Base-by-base conservation (phyloP, 1,140 invertebrate species). In the Mamestra configurata region DNA sequence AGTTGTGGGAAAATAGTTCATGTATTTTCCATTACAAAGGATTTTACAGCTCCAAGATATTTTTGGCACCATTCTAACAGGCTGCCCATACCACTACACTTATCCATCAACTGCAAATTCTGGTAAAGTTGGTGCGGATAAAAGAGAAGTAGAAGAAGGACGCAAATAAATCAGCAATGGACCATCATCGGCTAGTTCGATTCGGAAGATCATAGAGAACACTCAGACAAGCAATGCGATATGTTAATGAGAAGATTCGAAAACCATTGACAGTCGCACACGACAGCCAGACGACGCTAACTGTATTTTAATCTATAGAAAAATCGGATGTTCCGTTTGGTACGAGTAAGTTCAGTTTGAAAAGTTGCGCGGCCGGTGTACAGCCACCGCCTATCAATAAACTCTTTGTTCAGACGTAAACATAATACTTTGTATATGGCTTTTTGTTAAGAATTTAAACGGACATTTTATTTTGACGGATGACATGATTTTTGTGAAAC, bases 301-400 rank as follows among this genome's bases (percentile, higher is more conserved):
- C 71, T 57, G 71, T 73, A 73, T 53, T 40, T 73, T 57, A 73
- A 73, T 73, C 71, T 73, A 40, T 73, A 73, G 71, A 73, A 73
- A 71, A 73, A 73, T 73, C 71, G 71, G 27, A 37, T 73, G 71
- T 73, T 55, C 53, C 49, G 35, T 73, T 72, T 35, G 15, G 2
- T 31, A 53, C 15, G 13, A 20, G 43, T 49, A 53, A 51, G 64
- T 53, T 72, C n/a, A 11, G 53, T 73, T 68, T 73, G 71, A 73
- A 73, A 73, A 73, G 49, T 73, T 55, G 71, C 51, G 18, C 18
- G 71, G 71, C 51, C 51, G 18, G 51, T 73, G 40, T 68, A 22
- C 40, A 2, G 20, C 31, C 51, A 35, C 71, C 24, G 49, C 49
- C 71, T 55, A 73, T 73, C 71, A 55, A 57, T 73, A 73, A 73